Base-by-base conservation (phyloP, 2,797 vertebrate genomes). In the Clarias fuscus region DNA sequence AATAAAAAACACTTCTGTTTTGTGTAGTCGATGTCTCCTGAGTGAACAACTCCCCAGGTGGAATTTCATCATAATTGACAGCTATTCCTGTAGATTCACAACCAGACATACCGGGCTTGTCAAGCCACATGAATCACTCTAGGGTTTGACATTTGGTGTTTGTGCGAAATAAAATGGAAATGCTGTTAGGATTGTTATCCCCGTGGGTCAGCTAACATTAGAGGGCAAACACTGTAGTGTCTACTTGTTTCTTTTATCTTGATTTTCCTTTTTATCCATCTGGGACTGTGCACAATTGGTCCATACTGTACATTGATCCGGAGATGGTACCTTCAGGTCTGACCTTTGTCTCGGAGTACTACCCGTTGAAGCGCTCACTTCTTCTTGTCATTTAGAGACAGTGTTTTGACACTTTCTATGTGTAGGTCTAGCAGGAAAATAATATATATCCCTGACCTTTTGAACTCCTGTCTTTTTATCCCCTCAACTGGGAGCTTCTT, bases 61-160 rank as follows among this genome's bases (percentile, higher is more conserved):
- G 92, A 93, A 93, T 93, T 93, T 94, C 87, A 93, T 93, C 93
- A 93, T 95, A 95, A 94, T 95, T 95, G 94, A 94, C 94, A 95
- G 93, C 91, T 94, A 93, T 91, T 90, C 88, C 53, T 91, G 93
- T 93, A 90, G 93, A 94, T 94, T 95, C 83, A 86, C 94, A 95
- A 91, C 68, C 87, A 93, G 91, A 94, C 83, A 76, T 67, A 68
- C 67, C 87, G 33, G 72, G 20, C 1, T 83, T 81, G 88, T 90
- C 88, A 86, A 88, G 72, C 85, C 86, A 88, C 89, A 86, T 84
- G 86, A 88, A 89, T 86, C 86, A 89, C 82, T 86, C 79, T 85
- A 56, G 76, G 64, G 61, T 68, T 43, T 88, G 86, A 88, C 88
- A 89, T 90, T 86, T 87, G 84, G 85, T 40, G 86, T 92, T 84